Conservation (phyloP, 2,797 vertebrate genomes). For the Margarornis squamiger region DNA sequence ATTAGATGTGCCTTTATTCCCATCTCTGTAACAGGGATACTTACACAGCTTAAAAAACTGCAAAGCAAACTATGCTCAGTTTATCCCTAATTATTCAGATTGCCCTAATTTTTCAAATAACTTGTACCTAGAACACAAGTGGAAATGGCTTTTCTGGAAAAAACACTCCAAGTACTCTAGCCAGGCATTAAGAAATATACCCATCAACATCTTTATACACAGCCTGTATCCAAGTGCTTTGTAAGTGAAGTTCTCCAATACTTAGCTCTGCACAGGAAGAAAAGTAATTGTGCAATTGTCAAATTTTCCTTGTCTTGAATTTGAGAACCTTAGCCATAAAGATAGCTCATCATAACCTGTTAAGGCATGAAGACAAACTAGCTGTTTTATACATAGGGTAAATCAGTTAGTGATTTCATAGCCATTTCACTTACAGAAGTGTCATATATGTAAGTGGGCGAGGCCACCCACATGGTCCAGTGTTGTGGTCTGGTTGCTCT, state of each 20-base stretch:
- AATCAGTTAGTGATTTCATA: constrained; percentile 49
- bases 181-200: background rate
- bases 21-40: background rate
- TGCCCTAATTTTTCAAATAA: background rate
- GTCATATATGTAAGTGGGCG: background rate
- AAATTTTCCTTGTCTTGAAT: constrained; percentile 31
- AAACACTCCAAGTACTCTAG: background rate
- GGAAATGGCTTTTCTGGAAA: background rate
- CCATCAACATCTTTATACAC: background rate
- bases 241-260: background rate
- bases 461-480: constrained; percentile 72
- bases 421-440: constrained; percentile 45
- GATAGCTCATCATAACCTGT: background rate
- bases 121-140: background rate
- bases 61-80: background rate
- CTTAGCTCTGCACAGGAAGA: background rate
- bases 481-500: constrained; percentile 71
- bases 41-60: background rate
- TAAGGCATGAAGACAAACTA: constrained; percentile 29
- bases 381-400: constrained; percentile 10
- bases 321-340: constrained; percentile 15
- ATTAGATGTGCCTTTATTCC: background rate
- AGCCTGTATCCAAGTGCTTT: background rate
- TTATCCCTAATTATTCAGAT: background rate
- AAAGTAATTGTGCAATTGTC: background rate